Conservation (phyloP, 2,797 vertebrate species). For the Thamnophis elegans region DNA sequence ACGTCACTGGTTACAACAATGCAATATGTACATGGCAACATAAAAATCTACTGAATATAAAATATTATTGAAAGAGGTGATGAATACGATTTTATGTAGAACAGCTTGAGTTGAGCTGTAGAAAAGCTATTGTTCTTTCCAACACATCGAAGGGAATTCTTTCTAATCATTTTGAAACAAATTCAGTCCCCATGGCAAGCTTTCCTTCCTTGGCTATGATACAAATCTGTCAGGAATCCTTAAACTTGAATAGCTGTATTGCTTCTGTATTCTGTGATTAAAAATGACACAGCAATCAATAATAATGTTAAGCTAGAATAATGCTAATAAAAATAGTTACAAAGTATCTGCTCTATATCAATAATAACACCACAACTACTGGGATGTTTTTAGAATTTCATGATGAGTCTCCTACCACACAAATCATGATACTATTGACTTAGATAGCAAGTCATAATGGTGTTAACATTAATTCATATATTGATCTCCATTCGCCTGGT, state of each 20-base stretch:
- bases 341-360: background rate
- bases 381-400: background rate
- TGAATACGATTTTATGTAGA: background rate
- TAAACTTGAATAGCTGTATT: background rate
- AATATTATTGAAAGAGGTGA: background rate
- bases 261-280: background rate
- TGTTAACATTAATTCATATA: background rate
- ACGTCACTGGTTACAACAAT: too few relatives aligned
- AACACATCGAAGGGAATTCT: background rate
- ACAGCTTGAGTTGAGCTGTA: background rate
- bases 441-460: background rate
- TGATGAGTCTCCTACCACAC: background rate
- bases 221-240: background rate
- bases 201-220: background rate
- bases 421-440: background rate
- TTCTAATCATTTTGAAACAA: background rate
- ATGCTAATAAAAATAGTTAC: background rate
- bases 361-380: background rate
- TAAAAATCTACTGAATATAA: background rate
- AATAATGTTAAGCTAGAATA: background rate
- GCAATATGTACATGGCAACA: background rate
- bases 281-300: background rate
- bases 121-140: background rate
- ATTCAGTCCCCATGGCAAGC: background rate
- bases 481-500: background rate